Evolutionary conservation across 2,797 vertebrate species (phyloP), one percentile per base, ranked within the genome.

Genomic region (Sebastes kiyomatsui): DNA sequence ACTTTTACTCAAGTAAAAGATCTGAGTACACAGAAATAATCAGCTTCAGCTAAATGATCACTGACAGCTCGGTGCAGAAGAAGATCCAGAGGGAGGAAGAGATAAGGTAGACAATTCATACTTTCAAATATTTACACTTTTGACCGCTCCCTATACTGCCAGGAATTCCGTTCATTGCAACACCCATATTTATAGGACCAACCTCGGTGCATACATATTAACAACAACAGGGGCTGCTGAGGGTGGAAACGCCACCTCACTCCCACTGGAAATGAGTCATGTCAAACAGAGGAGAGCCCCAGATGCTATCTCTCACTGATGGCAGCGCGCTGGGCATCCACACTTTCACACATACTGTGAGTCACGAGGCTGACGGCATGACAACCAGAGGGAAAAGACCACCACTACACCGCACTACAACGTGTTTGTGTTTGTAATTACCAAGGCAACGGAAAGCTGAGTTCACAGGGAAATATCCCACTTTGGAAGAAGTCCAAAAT

Each of bases 201-300:
- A 75, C 67, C 62, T 69, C 8, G 9, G 55, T 2, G 14, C 20
- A 67, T 46, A 22, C 25, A 75, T 62, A 18, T 65, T 52, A 58
- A 66, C 66, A 79, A 66, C 66, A 79, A 59, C 32, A 11, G 52
- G 68, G 79, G 61, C 59, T 67, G 72, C 7, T 61, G 35, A 30
- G 73, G 75, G 77, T 42, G 74, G 78, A 74, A 84, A 84, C 69
- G 22, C 75, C 54, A 35, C 62, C 66, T 49, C 71, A 64, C 87
- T 86, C 75, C 75, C 79, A 30, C 61, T 89, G 80, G 68, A 79
- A 87, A 4, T 92, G 88, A 93, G 68, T 93, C 90, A 92, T 12
- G 83, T 79, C 85, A 85, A 92, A 89, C 84, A 89, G 83, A 89
- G 90, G 86, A 92, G 82, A 91, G 85, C 80, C 84, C 79, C 75